These are phyloP conservation scores for Cydia amplana DNA, from an alignment of 1,140 invertebrate genomes.

Conservation along the genomic window DNA sequence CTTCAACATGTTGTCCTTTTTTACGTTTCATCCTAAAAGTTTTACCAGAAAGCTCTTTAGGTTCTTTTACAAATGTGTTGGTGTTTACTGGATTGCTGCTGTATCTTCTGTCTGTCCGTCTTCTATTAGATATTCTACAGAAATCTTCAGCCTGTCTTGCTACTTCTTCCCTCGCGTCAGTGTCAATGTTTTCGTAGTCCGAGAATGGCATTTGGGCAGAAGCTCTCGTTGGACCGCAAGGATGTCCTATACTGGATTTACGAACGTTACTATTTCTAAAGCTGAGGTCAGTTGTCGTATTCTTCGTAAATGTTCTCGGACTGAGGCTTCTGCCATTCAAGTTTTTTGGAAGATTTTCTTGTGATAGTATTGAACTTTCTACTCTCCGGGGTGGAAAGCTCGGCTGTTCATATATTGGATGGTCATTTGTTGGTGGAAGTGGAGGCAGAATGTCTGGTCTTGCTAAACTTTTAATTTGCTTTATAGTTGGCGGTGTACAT, in stretches of 20 bases:
- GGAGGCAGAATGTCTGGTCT: constrained; percentile 84
- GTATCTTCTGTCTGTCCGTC: constrained; percentile 41
- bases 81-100: constrained; percentile 55
- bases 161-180: neutral
- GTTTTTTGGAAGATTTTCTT: constrained; percentile 82
- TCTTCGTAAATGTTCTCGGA: constrained; percentile 65
- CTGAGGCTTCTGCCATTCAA: constrained; percentile 81
- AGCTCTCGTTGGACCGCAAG: constrained; percentile 69
- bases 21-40: constrained; percentile 54
- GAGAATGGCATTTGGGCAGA: constrained; percentile 62
- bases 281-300: constrained; percentile 48
- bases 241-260: constrained; percentile 50
- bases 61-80: constrained; percentile 62
- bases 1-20: constrained; percentile 70
- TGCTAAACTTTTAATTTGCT: constrained; percentile 69
- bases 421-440: constrained; percentile 78
- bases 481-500: constrained; percentile 75
- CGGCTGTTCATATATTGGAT: constrained; percentile 82
- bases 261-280: constrained; percentile 38
- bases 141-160: constrained; percentile 37
- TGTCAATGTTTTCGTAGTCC: constrained; percentile 71
- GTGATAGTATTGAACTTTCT: constrained; percentile 56
- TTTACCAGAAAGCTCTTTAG: constrained; percentile 51
- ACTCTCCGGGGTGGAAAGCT: constrained; percentile 80
- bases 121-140: constrained; percentile 45